These are phyloP conservation scores for Zeuzera pyrina DNA, from an alignment of 2,888 invertebrate species.

Conservation along the genomic window DNA sequence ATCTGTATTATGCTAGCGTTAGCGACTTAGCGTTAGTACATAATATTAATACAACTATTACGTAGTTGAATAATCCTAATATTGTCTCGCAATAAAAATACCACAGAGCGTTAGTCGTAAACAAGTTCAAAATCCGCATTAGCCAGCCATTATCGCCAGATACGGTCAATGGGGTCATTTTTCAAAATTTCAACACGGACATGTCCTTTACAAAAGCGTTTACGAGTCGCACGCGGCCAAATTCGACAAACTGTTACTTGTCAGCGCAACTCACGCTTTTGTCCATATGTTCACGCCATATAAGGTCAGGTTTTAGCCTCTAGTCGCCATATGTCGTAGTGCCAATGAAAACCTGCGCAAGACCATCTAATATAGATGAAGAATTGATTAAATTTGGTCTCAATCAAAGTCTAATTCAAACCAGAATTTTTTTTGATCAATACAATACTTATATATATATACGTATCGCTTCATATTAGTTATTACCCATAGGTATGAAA, in stretches of 20 bases:
- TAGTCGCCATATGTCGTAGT: slow-evolving; percentile 56
- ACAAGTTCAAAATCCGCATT: slow-evolving; percentile 4
- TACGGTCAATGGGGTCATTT: slow-evolving; percentile 19
- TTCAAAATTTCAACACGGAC: slow-evolving; percentile 21
- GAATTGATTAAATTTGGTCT: slow-evolving; percentile 47
- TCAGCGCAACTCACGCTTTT: slow-evolving; percentile 23
- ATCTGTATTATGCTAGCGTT: no score
- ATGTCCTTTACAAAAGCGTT: slow-evolving; percentile 11
- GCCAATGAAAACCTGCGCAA: slow-evolving; percentile 32
- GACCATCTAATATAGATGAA: slow-evolving; percentile 40
- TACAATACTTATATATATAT: no score
- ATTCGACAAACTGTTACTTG: slow-evolving; percentile 42
- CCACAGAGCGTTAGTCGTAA: no score
- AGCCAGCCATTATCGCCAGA: slow-evolving; percentile 15
- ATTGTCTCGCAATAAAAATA: no score
- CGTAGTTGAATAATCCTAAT: no score
- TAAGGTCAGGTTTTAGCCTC: slow-evolving; percentile 52
- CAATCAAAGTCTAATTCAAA: slow-evolving; percentile 44
- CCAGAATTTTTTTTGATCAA: slow-evolving; percentile 3
- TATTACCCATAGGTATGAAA: no score
- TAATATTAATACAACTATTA: no score
- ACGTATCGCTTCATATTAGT: no score
- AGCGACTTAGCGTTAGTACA: no score
- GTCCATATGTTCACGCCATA: slow-evolving; percentile 46
- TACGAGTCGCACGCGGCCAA: slow-evolving; percentile 29